phyloP scores from a whole-genome alignment of 2,888 invertebrate genomes.

The Drosophila flavopinicola region DNA sequence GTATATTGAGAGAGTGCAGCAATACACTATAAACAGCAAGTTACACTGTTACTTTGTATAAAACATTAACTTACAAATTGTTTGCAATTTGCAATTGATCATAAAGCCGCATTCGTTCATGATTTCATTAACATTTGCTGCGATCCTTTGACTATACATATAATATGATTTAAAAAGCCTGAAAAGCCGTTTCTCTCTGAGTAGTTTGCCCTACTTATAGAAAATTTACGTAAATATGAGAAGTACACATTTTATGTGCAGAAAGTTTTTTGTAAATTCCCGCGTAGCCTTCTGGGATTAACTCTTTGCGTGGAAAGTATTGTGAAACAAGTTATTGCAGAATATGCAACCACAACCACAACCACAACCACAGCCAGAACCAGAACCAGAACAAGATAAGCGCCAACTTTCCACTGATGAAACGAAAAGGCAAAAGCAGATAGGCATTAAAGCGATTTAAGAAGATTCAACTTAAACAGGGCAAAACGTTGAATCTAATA shows the following conservation, averaged over 20 bases:
- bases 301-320: conserved; percentile 4
- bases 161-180: too few relatives aligned
- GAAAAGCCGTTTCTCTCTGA: not conserved
- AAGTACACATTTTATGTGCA: conserved; percentile 2
- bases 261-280: conserved; percentile 8
- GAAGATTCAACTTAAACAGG: not conserved
- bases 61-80: too few relatives aligned
- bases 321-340: conserved; percentile 18
- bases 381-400: conserved; percentile 26
- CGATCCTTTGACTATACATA: too few relatives aligned
- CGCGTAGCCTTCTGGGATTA: conserved; percentile 11
- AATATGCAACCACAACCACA: conserved; percentile 14
- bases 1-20: not conserved
- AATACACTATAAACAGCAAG: not conserved
- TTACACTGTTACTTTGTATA: not conserved
- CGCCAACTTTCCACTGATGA: conserved; percentile 22
- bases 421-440: not conserved
- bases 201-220: conserved; percentile 4
- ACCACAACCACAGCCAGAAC: not conserved
- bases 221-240: conserved; percentile 22
- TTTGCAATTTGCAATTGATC: too few relatives aligned
- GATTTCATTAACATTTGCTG: too few relatives aligned
- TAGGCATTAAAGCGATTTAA: conserved; percentile 6
- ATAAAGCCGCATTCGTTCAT: too few relatives aligned
- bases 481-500: not conserved